Conservation (phyloP, 1,140 invertebrate genomes). For the Penaeus japonicus region DNA sequence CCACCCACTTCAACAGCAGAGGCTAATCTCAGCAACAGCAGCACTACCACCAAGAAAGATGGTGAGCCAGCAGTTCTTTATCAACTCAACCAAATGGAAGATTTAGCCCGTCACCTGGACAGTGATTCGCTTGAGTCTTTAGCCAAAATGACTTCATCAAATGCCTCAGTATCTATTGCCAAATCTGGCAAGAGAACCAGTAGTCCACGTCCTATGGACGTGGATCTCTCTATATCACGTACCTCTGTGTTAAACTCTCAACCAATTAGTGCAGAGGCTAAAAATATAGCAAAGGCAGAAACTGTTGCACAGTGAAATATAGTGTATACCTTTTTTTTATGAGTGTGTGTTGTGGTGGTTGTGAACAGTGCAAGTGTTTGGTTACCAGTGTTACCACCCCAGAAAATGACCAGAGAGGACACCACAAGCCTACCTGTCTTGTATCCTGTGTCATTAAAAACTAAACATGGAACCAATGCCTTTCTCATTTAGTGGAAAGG, state of each 20-base stretch:
- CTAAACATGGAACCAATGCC: neutral
- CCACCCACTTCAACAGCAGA: slow-evolving; percentile 66
- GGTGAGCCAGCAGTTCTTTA: slow-evolving; percentile 37
- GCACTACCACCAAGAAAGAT: slow-evolving; percentile 10
- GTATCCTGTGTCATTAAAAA: slow-evolving; percentile 15
- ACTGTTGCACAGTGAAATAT: slow-evolving; percentile 52
- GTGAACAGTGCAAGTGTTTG: slow-evolving; percentile 43
- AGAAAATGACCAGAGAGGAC: slow-evolving; percentile 20
- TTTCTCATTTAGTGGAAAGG: too few relatives aligned
- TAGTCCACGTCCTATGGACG: slow-evolving; percentile 52
- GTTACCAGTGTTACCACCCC: slow-evolving; percentile 21
- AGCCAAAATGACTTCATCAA: slow-evolving; percentile 57
- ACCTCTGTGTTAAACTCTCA: slow-evolving; percentile 42
- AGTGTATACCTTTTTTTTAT: slow-evolving; percentile 26
- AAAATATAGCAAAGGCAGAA: slow-evolving; percentile 45
- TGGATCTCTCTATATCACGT: slow-evolving; percentile 48
- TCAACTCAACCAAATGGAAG: slow-evolving; percentile 59
- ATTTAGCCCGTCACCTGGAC: slow-evolving; percentile 59
- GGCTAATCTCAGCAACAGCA: slow-evolving; percentile 50
- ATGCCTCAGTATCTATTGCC: slow-evolving; percentile 43
- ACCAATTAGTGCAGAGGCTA: slow-evolving; percentile 46
- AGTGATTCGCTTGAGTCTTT: slow-evolving; percentile 60
- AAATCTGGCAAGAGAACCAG: slow-evolving; percentile 44
- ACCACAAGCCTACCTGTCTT: slow-evolving; percentile 32
- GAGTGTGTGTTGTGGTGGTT: slow-evolving; percentile 32